Base-by-base conservation (phyloP, 2,888 invertebrate species). In the Gymnosoma rotundatum region DNA sequence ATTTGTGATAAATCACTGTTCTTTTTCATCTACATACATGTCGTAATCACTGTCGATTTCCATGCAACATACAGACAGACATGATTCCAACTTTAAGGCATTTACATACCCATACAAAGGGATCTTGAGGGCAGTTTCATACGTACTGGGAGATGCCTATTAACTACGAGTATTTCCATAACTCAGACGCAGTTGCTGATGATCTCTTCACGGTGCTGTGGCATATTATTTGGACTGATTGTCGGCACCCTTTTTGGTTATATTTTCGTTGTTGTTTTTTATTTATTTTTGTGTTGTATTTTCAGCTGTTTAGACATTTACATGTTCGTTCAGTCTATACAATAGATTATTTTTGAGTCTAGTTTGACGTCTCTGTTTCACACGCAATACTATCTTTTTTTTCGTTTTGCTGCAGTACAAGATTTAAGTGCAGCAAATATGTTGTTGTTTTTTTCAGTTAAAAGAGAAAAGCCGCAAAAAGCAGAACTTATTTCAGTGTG, bases 1-100 rank as follows among this genome's bases (percentile, higher is more conserved):
- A 87, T 88, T 87, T 88, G 87, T 87, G 86, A 88, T 88, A 88
- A 88, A 88, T 88, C 88, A 88, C 86, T 87, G 88, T 86, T 87
- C 79, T 32, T 56, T 63, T 78, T 21, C 69, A 74, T 78, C 42
- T 69, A 60, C 66, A 75, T 66, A 78, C 67, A 21, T 25, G 78
- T 73, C 52, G 78, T 69, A 87, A 86, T 86, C 84, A 79, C 86
- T 86, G 79, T 83, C 78, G 84, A 83, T 79, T 87, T 86, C 74
- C 60, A 78, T 69, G 84, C 64, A 64, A 72, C 72, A 64, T 58
- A 21, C n/a, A 50, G 25, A 64, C 32, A 66, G 32, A 20, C 42
- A 25, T 63, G 50, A 14, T 50, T 45, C 48, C 52, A 36, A 66
- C 50, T 52, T 60, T 60, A n/a, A 63, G 25, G 61, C 42, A 78